Conservation (phyloP, 2,797 vertebrate genomes). For the Valencia hispanica region DNA sequence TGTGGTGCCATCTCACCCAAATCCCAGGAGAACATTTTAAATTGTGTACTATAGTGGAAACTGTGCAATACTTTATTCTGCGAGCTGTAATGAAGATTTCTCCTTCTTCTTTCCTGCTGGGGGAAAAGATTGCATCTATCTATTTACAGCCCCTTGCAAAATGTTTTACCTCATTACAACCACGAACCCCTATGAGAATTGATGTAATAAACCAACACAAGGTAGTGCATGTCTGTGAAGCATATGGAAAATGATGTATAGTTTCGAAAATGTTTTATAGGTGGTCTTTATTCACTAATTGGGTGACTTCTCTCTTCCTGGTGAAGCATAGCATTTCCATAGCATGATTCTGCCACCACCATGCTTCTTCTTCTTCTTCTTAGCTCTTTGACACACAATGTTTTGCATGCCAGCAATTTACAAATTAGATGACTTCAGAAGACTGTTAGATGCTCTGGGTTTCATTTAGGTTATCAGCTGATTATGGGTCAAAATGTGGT, state of each 20-base stretch:
- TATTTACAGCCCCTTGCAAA: not conserved
- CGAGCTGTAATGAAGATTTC: not conserved
- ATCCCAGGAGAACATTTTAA: not conserved
- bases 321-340: not conserved
- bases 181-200: not conserved
- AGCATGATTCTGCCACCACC: not conserved
- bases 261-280: not conserved
- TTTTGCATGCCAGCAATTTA: not conserved
- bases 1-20: not conserved
- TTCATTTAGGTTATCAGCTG: not conserved
- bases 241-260: not conserved
- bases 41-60: not conserved
- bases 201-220: not conserved
- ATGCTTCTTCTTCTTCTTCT: too few relatives aligned
- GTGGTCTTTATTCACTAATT: not conserved
- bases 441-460: not conserved
- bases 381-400: not conserved
- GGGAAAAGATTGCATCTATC: not conserved
- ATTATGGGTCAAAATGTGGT: slow-evolving; percentile 5
- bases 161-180: not conserved
- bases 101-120: not conserved
- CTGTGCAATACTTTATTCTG: not conserved
- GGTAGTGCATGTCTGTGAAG: not conserved
- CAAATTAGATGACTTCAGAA: not conserved
- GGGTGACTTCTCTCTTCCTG: not conserved